These are phyloP conservation scores for Ia io DNA, from an alignment of 2,113 vertebrate species.

Conservation along the genomic window DNA sequence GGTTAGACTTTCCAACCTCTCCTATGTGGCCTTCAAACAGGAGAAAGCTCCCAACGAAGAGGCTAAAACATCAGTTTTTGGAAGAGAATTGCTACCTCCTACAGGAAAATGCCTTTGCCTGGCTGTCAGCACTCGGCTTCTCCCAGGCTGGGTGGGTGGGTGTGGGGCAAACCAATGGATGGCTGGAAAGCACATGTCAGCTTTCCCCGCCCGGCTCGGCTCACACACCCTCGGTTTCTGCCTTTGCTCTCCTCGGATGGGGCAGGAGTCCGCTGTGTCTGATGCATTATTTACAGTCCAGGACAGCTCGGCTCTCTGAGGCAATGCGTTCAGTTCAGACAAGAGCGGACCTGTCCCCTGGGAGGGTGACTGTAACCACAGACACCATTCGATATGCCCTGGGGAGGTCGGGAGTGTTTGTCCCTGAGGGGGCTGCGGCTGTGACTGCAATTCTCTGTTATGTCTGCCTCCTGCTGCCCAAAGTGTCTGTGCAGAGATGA, in stretches of 20 bases:
- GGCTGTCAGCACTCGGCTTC: neutral
- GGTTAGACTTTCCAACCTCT: neutral
- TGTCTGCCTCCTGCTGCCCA: neutral
- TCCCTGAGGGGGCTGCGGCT: neutral
- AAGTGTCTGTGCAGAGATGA: neutral
- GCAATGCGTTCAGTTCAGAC: neutral
- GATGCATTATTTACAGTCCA: neutral
- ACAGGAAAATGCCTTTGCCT: neutral
- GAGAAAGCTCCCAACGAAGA: neutral
- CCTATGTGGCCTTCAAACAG: neutral
- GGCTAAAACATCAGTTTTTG: neutral
- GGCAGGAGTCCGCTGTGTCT: neutral
- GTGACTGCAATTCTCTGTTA: no score
- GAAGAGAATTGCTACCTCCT: neutral
- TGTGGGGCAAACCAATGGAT: no score
- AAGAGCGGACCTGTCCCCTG: neutral
- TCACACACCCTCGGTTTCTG: neutral
- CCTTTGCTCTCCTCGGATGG: neutral
- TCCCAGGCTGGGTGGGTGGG: neutral
- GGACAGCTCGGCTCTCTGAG: neutral
- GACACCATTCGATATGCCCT: neutral
- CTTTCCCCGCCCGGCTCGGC: neutral
- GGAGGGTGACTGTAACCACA: neutral
- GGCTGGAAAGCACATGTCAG: fast-evolving
- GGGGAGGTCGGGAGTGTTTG: neutral